These are phyloP conservation scores for Sardinella longiceps DNA, from an alignment of 2,797 vertebrate species.

Conservation along the genomic window DNA sequence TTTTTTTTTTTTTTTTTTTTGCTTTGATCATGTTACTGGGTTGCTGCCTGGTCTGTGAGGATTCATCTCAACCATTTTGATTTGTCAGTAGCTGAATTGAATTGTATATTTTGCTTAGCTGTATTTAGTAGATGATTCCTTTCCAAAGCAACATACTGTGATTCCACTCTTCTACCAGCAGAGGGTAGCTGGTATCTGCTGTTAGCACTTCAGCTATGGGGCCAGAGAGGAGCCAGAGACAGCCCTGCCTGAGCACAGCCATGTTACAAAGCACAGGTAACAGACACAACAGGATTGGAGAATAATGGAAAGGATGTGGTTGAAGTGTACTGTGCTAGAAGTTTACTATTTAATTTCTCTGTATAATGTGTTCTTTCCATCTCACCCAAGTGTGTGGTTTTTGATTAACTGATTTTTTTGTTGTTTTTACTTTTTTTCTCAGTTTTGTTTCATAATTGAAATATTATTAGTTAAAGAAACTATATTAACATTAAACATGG, in stretches of 20 bases:
- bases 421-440: no score
- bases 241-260: background rate
- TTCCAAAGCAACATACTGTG: no score
- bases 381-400: background rate
- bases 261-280: background rate
- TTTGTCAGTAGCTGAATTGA: no score
- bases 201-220: background rate
- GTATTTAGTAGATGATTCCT: no score
- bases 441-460: background rate
- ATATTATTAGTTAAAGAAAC: background rate
- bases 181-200: background rate
- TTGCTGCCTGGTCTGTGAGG: no score
- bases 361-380: background rate
- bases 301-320: background rate
- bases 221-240: background rate
- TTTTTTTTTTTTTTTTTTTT: no score
- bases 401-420: no score
- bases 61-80: no score
- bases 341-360: background rate
- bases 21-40: no score
- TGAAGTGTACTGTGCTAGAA: no score
- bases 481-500: no score
- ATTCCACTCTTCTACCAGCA: background rate
- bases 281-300: background rate
- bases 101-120: no score